Base-by-base conservation (phyloP, 2,888 invertebrate genomes). In the Lycocerus yunnanus region DNA sequence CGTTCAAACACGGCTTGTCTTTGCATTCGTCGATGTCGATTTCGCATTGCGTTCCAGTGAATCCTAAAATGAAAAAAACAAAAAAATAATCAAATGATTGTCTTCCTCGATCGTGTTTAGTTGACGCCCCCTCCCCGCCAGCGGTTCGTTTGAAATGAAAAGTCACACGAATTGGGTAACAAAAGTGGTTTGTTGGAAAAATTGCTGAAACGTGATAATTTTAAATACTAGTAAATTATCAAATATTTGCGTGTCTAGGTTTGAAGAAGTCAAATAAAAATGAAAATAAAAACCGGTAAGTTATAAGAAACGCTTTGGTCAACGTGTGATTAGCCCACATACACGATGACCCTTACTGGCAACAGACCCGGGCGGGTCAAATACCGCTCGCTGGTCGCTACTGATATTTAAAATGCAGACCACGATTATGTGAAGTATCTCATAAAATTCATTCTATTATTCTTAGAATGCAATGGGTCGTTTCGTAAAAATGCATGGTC, bases 21-120 rank as follows among this genome's bases (percentile, higher is more conserved):
- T 93, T 93, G 86, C 97, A 97, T 84, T 97, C 97, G 86, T 97
- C 95, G 72, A 97, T 94, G 86, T 97, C 95, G 80, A 94, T 93
- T 86, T 97, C 95, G 86, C 96, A 96, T 83, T 96, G 96, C 0
- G 94, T 95, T 2, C 96, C 96, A 4, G 95, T 95, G 83, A 95
- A 96, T 80, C 95, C 95, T 94, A 87, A 0, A 84, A 84, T 18
- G 65, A 24, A n/a, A 58, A 58, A 58, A 58, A 5, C 58, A 14
- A 15, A 61, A 61, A 5, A 9, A n/a, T 59, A n/a, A n/a, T 15
- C 13, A 3, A 14, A 59, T 58, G 3, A 58, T 58, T 58, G 58
- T 58, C 4, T 18, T 18, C 18, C 18, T 18, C 18, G 18, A 18
- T 6, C 11, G 13, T 58, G 14, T 5, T 2, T 3, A 14, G 2